These are phyloP conservation scores for Mormyrus iriodes DNA, from an alignment of 2,113 vertebrate species.

Conservation along the genomic window DNA sequence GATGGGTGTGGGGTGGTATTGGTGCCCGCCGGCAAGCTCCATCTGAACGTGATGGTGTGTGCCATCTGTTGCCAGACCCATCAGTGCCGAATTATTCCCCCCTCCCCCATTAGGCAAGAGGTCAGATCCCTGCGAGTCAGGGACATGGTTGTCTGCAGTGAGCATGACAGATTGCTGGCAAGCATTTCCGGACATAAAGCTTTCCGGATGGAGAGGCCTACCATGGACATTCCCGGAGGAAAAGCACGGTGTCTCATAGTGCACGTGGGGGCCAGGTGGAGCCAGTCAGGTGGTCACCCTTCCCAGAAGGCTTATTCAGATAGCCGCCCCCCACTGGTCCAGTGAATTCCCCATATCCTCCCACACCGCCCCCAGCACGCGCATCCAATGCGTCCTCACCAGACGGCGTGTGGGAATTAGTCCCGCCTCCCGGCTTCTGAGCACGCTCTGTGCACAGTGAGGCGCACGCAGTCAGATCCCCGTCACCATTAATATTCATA, in stretches of 20 bases:
- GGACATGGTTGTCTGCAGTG: not conserved
- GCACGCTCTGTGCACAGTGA: not conserved
- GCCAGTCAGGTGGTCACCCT: not conserved
- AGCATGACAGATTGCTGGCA: not conserved
- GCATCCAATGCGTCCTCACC: constrained; percentile 38
- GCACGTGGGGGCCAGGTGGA: not conserved
- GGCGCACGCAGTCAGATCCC: not conserved
- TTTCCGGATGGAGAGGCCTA: not conserved
- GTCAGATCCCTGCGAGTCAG: not conserved
- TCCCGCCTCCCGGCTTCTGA: constrained; percentile 36
- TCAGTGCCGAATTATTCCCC: constrained; percentile 8
- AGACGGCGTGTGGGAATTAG: constrained; percentile 45
- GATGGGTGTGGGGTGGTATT: not conserved
- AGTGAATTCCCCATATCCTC: too few species aligned
- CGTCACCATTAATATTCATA: constrained; percentile 22
- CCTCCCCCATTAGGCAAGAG: not conserved
- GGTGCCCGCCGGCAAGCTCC: constrained; percentile 20
- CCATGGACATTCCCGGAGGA: not conserved
- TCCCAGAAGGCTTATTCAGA: not conserved
- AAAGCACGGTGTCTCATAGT: not conserved
- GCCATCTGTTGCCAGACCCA: constrained; percentile 9
- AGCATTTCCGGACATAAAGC: not conserved
- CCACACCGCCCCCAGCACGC: not conserved
- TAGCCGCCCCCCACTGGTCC: not conserved
- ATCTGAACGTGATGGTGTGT: constrained; percentile 23